phyloP scores from a whole-genome alignment of 2,113 vertebrate species.

The Rhea pennata region DNA sequence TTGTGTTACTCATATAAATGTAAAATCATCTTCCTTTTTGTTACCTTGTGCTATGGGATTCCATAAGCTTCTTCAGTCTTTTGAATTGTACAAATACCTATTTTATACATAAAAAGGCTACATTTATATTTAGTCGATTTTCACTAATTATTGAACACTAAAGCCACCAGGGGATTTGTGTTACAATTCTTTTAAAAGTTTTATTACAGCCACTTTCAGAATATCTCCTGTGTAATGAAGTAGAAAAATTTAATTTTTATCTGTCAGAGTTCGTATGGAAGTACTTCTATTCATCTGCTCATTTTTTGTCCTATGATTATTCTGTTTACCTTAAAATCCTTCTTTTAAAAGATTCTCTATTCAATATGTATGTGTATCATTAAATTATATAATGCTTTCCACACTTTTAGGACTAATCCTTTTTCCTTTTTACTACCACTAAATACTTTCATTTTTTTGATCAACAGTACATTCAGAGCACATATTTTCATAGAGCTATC shows the following conservation, averaged over 20 bases:
- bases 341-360: neutral
- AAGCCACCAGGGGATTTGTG: neutral
- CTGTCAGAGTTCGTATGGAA: neutral
- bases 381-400: neutral
- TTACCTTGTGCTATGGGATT: neutral
- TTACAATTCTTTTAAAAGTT: neutral
- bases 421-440: neutral
- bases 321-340: neutral
- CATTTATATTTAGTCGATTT: neutral
- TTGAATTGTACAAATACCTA: neutral
- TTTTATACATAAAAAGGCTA: neutral
- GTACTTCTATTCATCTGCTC: neutral
- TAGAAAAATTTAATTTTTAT: neutral
- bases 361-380: neutral
- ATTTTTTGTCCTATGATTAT: neutral
- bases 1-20: neutral
- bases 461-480: neutral
- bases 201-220: neutral
- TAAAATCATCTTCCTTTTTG: neutral
- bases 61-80: neutral
- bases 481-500: neutral
- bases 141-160: neutral
- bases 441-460: neutral
- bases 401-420: neutral
- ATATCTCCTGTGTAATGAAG: neutral